phyloP scores from a whole-genome alignment of 2,797 vertebrate species.

The Helarctos malayanus region DNA sequence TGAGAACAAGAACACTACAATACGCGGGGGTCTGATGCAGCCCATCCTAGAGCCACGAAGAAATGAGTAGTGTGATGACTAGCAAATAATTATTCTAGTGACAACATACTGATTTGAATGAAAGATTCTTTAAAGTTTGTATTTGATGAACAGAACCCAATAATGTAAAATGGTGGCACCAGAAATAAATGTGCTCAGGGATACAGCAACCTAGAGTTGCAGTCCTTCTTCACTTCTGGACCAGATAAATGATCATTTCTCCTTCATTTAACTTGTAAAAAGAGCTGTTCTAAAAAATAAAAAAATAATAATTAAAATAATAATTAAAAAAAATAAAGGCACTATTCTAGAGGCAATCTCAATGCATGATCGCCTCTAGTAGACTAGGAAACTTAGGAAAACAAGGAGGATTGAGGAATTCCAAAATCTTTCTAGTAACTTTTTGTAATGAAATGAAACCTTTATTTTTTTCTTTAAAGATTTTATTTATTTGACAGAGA shows the following conservation, averaged over 20 bases:
- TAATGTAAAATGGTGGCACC: not conserved
- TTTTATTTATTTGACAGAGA: no score
- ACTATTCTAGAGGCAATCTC: not conserved
- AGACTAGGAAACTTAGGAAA: conserved; percentile 13
- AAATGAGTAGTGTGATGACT: not conserved
- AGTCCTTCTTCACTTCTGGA: conserved; percentile 1
- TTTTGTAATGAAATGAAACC: conserved; percentile 42
- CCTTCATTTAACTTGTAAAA: conserved; percentile 4
- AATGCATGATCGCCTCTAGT: not conserved
- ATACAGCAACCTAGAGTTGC: not conserved
- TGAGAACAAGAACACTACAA: not conserved
- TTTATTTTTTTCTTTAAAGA: not conserved
- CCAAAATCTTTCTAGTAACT: conserved; percentile 51
- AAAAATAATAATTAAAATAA: not conserved
- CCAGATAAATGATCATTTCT: not conserved
- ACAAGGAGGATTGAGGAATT: not conserved
- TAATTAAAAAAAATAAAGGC: not conserved
- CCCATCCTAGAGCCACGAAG: not conserved
- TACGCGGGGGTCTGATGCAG: not conserved
- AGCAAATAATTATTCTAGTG: conserved; percentile 23
- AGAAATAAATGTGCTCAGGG: conserved; percentile 51
- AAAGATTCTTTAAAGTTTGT: conserved; percentile 7
- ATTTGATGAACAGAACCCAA: conserved; percentile 24
- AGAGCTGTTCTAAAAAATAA: not conserved
- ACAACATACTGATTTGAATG: conserved; percentile 46